These are phyloP conservation scores for Drosophila sordidapex DNA, from an alignment of 2,888 invertebrate species.

Conservation along the genomic window DNA sequence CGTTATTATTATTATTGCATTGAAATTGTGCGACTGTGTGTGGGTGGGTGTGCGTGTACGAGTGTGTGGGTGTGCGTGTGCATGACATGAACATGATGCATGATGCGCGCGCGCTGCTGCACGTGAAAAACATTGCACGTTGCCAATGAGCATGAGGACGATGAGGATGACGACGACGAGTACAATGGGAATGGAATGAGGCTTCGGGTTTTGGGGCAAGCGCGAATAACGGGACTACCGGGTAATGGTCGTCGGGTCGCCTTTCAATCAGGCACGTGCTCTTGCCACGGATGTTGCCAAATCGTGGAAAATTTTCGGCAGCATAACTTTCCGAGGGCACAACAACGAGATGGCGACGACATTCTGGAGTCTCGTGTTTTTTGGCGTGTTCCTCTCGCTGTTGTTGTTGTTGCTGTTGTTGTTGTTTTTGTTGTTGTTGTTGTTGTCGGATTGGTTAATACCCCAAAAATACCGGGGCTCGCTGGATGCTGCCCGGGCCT, in stretches of 20 bases:
- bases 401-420: conserved; percentile 28
- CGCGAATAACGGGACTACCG: conserved; percentile 37
- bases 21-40: background rate
- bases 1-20: background rate
- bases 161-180: background rate
- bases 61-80: conserved; percentile 13
- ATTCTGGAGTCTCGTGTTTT: conserved; percentile 34
- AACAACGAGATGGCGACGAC: conserved; percentile 19
- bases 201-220: conserved; percentile 14
- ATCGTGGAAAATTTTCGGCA: conserved; percentile 69
- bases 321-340: conserved; percentile 33
- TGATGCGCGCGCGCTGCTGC: conserved; percentile 71
- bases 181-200: conserved; percentile 33
- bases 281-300: conserved; percentile 60
- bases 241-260: conserved; percentile 5
- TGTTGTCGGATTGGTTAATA: conserved; percentile 56
- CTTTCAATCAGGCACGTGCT: conserved; percentile 54
- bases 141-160: conserved; percentile 19
- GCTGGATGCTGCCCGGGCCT: conserved; percentile 45
- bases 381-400: conserved; percentile 2
- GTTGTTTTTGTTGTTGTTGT: conserved; percentile 24
- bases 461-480: conserved; percentile 38
- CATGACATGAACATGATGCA: conserved; percentile 48
- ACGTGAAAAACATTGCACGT: conserved; percentile 48
- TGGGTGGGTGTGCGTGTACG: conserved; percentile 16